phyloP scores from a whole-genome alignment of 1,140 invertebrate species.

The Gryon sp. region DNA sequence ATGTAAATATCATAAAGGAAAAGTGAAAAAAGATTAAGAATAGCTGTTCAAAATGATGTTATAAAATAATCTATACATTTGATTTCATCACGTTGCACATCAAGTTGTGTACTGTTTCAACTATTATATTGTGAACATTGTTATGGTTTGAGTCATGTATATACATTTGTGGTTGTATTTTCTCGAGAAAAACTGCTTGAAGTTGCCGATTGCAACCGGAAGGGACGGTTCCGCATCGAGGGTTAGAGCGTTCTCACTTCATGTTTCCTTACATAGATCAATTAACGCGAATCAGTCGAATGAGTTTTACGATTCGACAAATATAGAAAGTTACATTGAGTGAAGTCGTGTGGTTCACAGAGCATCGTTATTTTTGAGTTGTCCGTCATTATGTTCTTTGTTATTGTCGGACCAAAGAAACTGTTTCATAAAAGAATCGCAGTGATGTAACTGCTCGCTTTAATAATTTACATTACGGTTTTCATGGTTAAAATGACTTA shows the following conservation, averaged over 20 bases:
- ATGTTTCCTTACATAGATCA: constrained; percentile 64
- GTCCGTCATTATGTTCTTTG: constrained; percentile 43
- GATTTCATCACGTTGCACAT: too few relatives aligned
- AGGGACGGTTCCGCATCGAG: constrained; percentile 60
- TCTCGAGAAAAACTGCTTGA: constrained; percentile 49
- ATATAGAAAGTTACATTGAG: constrained; percentile 60
- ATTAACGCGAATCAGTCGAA: constrained; percentile 64
- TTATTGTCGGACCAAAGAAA: constrained; percentile 47
- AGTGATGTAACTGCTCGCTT: constrained; percentile 40
- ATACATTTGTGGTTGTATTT: constrained; percentile 47
- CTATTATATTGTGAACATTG: constrained; percentile 21
- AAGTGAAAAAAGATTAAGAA: too few relatives aligned
- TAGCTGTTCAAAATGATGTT: too few relatives aligned
- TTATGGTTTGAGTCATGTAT: constrained; percentile 15
- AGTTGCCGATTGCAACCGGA: constrained; percentile 46
- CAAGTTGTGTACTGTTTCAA: background rate
- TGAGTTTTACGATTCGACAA: constrained; percentile 65
- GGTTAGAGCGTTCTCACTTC: constrained; percentile 60
- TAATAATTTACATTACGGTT: constrained; percentile 57
- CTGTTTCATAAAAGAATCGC: constrained; percentile 50
- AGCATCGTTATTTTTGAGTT: constrained; percentile 47
- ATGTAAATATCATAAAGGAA: too few relatives aligned
- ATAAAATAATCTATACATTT: too few relatives aligned
- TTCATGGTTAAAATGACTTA: constrained; percentile 55
- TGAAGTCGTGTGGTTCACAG: constrained; percentile 40